Conservation (phyloP, 2,797 vertebrate genomes). For the Siniperca scherzeri region DNA sequence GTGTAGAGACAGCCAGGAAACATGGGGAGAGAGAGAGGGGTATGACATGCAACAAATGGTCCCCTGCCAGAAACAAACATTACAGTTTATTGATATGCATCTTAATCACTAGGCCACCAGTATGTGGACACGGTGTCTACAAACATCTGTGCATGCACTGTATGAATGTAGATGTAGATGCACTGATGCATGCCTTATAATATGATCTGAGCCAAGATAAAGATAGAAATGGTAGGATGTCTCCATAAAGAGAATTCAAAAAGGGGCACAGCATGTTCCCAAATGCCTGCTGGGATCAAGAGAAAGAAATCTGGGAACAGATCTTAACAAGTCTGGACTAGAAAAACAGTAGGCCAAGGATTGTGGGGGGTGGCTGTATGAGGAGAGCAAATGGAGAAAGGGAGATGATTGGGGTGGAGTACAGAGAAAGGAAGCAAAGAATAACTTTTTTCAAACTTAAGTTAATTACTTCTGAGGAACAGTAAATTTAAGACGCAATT, state of each 20-base stretch:
- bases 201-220: conserved; percentile 9
- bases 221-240: conserved; percentile 8
- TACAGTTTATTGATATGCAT: conserved; percentile 8
- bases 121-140: neutral
- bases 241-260: conserved; percentile 18
- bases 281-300: conserved; percentile 57
- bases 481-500: neutral
- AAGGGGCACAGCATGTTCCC: conserved; percentile 63
- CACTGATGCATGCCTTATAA: neutral
- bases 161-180: conserved; percentile 7
- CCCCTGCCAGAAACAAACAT: neutral
- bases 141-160: neutral
- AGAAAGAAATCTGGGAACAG: conserved; percentile 57
- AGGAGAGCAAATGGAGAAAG: conserved; percentile 5
- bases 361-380: neutral
- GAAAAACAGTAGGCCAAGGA: neutral
- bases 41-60: neutral
- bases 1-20: neutral
- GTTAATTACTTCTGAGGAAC: neutral
- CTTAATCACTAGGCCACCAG: neutral
- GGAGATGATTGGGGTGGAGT: neutral
- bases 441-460: neutral
- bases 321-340: conserved; percentile 65
- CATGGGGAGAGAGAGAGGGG: rapidly evolving
- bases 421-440: neutral